Conservation (phyloP, 1,140 invertebrate genomes). For the Drosophila tani region DNA sequence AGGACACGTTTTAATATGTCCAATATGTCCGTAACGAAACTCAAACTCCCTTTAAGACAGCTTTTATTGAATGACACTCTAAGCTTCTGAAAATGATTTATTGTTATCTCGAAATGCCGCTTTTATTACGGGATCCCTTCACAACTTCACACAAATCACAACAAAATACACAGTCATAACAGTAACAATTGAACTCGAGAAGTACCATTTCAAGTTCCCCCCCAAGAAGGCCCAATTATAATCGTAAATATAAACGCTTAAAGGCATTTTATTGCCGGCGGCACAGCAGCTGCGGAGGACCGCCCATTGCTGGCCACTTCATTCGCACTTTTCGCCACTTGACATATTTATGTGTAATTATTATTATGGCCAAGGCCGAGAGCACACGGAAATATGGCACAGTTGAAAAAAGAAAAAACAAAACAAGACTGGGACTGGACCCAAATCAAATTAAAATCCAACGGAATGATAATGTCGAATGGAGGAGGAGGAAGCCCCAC, state of each 20-base stretch:
- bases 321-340: constrained; percentile 43
- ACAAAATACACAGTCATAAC: constrained; percentile 1
- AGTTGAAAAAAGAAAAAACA: constrained; percentile 3
- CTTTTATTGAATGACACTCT: no score
- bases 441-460: constrained; percentile 62
- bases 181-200: constrained; percentile 4
- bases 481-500: constrained; percentile 22
- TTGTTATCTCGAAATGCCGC: no score
- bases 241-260: constrained; percentile 52
- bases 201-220: constrained; percentile 4
- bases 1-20: no score
- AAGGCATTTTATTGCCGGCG: constrained; percentile 51
- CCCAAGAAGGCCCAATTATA: constrained; percentile 35
- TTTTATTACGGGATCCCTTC: no score
- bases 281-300: constrained; percentile 32
- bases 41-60: no score
- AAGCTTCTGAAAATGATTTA: no score
- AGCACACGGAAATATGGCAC: constrained; percentile 21
- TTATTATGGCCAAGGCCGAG: constrained; percentile 48
- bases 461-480: constrained; percentile 25
- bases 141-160: no score
- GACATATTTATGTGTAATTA: constrained; percentile 71
- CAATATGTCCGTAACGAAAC: no score
- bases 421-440: neutral
- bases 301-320: constrained; percentile 17